Percentiles rank a stretch among this genome's conserved stretches.
phyloP scores from a whole-genome alignment of 2,797 vertebrate genomes.

The Valencia hispanica region DNA sequence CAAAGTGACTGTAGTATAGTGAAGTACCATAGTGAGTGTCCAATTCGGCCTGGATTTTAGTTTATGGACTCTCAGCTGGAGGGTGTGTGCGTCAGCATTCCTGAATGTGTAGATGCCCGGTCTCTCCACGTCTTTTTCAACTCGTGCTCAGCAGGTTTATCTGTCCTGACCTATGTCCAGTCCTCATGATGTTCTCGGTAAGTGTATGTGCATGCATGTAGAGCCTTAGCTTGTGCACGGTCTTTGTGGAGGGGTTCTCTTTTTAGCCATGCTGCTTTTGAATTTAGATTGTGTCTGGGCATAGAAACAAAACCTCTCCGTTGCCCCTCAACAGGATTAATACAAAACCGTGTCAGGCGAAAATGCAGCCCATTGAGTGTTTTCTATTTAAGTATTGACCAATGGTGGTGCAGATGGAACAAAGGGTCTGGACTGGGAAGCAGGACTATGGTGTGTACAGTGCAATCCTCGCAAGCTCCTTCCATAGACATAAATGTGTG shows the following conservation, averaged over 20 bases:
- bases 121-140: slow-evolving; percentile 24
- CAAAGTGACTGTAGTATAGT: slow-evolving; percentile 42
- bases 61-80: slow-evolving; percentile 29
- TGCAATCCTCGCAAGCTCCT: slow-evolving; percentile 67
- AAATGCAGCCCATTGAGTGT: slow-evolving; percentile 80
- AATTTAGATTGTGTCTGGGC: slow-evolving; percentile 73
- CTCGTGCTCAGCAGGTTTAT: slow-evolving; percentile 56
- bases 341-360: slow-evolving; percentile 81
- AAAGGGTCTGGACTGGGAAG: slow-evolving; percentile 70
- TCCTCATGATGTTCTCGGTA: slow-evolving; percentile 26
- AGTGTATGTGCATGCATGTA: slow-evolving; percentile 58
- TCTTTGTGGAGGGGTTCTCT: slow-evolving; percentile 74
- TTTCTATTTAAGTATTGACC: slow-evolving; percentile 78
- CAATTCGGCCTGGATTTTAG: slow-evolving; percentile 15
- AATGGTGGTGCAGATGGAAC: slow-evolving; percentile 74
- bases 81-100: slow-evolving; percentile 1
- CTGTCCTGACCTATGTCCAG: slow-evolving; percentile 49
- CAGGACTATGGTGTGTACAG: slow-evolving; percentile 76
- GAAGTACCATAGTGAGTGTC: slow-evolving; percentile 43
- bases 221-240: slow-evolving; percentile 70
- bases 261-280: slow-evolving; percentile 77
- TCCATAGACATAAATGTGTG: slow-evolving; percentile 54
- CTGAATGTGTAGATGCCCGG: slow-evolving; percentile 27
- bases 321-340: slow-evolving; percentile 76
- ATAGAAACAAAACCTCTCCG: slow-evolving; percentile 80